Conservation (phyloP, 2,113 vertebrate species). For the Rattus rattus region DNA sequence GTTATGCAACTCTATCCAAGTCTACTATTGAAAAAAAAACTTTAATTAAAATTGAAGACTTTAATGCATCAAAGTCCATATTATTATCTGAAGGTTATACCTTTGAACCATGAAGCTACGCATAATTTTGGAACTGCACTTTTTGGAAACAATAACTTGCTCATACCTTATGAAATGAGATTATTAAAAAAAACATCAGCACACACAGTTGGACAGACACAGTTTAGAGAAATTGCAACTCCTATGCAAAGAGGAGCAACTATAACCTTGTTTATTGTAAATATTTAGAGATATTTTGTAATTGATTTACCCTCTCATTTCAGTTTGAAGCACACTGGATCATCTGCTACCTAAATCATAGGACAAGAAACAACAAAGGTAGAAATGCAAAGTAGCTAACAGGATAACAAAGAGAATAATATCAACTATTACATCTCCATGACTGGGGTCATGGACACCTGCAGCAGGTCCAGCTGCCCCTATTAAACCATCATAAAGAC, state of each 20-base stretch:
- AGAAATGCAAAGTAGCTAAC: background rate
- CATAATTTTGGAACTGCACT: background rate
- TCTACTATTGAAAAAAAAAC: background rate
- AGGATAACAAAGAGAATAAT: background rate
- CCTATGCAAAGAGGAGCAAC: background rate
- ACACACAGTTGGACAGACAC: background rate
- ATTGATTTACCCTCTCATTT: background rate
- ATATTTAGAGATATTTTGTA: background rate
- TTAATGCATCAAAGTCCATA: constrained; percentile 11
- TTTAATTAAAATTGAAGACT: constrained; percentile 1
- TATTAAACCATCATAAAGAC: background rate
- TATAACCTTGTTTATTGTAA: background rate
- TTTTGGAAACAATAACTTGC: constrained; percentile 7
- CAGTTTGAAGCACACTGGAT: background rate
- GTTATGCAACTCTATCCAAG: background rate
- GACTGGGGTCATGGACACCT: background rate
- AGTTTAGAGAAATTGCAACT: background rate
- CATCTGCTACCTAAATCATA: background rate
- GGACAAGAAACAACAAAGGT: background rate
- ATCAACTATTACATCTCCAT: background rate
- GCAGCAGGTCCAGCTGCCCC: background rate
- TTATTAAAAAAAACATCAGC: background rate
- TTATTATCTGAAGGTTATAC: background rate
- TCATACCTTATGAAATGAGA: constrained; percentile 39
- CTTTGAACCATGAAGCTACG: background rate